A percentile compares a stretch with the other conserved stretches of the same genome.
phyloP scores from a whole-genome alignment of 2,797 vertebrate species.

The Pempheris klunzingeri region DNA sequence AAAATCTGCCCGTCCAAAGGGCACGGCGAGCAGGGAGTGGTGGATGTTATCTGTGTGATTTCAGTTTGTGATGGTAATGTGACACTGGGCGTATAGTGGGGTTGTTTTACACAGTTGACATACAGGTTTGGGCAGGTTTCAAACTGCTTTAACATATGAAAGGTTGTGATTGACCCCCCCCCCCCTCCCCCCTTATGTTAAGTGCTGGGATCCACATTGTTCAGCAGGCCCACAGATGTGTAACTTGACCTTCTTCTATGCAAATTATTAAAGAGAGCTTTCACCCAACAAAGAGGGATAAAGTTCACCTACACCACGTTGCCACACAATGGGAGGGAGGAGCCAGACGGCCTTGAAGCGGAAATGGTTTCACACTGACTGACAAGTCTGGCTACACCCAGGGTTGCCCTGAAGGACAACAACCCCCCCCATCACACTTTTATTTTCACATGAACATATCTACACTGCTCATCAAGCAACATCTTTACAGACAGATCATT shows the following conservation, averaged over 20 bases:
- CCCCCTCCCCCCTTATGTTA: slow-evolving; percentile 16
- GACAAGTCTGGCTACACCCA: slow-evolving; percentile 75
- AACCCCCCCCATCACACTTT: slow-evolving; percentile 22
- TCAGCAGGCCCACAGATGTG: slow-evolving; percentile 67
- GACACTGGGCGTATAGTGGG: slow-evolving; percentile 20
- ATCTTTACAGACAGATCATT: slow-evolving; percentile 40
- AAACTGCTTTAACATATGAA: slow-evolving; percentile 54
- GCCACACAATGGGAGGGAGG: slow-evolving; percentile 79
- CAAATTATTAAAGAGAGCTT: slow-evolving; percentile 72
- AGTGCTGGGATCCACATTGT: slow-evolving; percentile 64
- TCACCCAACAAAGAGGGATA: slow-evolving; percentile 70
- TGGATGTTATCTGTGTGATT: slow-evolving; percentile 52
- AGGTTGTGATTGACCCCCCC: slow-evolving; percentile 43
- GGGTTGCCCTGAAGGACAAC: slow-evolving; percentile 72
- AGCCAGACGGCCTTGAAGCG: slow-evolving; percentile 79
- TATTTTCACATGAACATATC: slow-evolving; percentile 48
- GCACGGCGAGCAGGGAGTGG: slow-evolving; percentile 62
- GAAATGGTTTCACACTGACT: slow-evolving; percentile 78
- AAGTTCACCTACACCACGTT: slow-evolving; percentile 75
- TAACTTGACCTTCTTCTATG: slow-evolving; percentile 77
- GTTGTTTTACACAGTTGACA: slow-evolving; percentile 38
- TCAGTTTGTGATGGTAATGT: slow-evolving; percentile 51
- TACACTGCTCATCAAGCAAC: slow-evolving; percentile 53
- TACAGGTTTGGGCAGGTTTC: slow-evolving; percentile 66
- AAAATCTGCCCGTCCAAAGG: slow-evolving; percentile 70